phyloP scores from a whole-genome alignment of 2,113 vertebrate genomes.

The Nyctibius bracteatus region DNA sequence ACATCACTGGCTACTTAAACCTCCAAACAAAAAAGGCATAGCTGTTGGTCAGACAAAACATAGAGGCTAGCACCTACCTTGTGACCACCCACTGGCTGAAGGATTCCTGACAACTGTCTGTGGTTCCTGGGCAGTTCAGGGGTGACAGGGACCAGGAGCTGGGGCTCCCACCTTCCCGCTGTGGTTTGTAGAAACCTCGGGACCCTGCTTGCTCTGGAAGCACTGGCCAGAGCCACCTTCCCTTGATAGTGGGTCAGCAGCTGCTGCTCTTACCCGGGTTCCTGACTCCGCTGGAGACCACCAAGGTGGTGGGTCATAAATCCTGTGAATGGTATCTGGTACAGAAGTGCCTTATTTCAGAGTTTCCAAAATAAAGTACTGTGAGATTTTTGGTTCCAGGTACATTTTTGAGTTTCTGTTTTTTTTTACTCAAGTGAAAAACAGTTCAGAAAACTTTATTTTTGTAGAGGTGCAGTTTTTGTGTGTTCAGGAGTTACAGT shows the following conservation, averaged over 20 bases:
- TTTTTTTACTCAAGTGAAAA: background rate
- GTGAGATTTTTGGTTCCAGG: background rate
- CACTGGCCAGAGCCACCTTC: background rate
- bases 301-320: background rate
- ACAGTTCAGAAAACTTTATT: background rate
- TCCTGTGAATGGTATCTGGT: background rate
- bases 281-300: background rate
- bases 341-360: background rate
- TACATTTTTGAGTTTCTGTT: background rate
- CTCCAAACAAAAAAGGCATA: background rate
- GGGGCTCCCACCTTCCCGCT: background rate
- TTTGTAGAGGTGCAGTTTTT: background rate
- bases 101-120: background rate
- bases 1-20: background rate
- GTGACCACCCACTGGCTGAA: fast-evolving
- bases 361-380: background rate
- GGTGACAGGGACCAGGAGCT: background rate
- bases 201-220: background rate
- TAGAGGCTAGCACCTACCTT: background rate
- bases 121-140: background rate
- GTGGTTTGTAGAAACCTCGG: background rate
- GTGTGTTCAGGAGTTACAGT: background rate
- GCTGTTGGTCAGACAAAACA: background rate
- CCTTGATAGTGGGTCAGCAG: fast-evolving
- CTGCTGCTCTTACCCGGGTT: background rate